Evolutionary conservation across 2,888 invertebrate genomes (phyloP), one percentile per base, ranked within the genome.

Genomic region (Troilus luridus): DNA sequence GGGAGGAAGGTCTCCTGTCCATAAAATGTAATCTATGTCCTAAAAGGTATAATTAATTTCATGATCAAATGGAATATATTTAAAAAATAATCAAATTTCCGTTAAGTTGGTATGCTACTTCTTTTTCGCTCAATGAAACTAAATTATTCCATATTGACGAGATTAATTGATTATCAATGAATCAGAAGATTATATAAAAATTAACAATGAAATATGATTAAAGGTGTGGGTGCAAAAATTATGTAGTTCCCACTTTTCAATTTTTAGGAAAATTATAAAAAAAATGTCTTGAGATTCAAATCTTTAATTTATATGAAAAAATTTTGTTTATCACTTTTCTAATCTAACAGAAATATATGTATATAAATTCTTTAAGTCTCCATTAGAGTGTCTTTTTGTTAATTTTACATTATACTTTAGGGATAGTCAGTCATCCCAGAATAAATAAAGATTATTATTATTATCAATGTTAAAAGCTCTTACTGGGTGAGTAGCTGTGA

Each of bases 1-100:
- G 0, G 99, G 98, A 8, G 99, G 98, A 92, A 99, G 95, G 94
- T 99, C 99, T 8, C 99, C 99, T 0, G 99, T 99, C 98, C 99
- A 98, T 77, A 98, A 94, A 92, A 99, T 98, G 93, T 98, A 98
- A 94, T 98, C 98, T 92, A 98, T 97, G 93, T 98, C 98, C 97
- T 97, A 94, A 88, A 95, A 94, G 90, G 88, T 89, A 91, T 88
- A 81, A 60, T 91, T 81, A 56, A 72, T 89, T 64, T 88, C 56
- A 56, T 77, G 85, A 72, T 17, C 8, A 67, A 67, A 24, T n/a
- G 41, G 27, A 27, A 77, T 41, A 19, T 67, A 21, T 9, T 21
- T n/a, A n/a, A n/a, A 72, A 27, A 62, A 62, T 21, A 21, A 8
- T 1, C 7, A 7, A 62, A 21, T 6, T 62, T 19, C 21, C 10